A percentile compares a stretch with the other conserved stretches of the same genome.
Evolutionary conservation across 2,888 invertebrate species (phyloP).

Genomic region (Cistogaster globosa): DNA sequence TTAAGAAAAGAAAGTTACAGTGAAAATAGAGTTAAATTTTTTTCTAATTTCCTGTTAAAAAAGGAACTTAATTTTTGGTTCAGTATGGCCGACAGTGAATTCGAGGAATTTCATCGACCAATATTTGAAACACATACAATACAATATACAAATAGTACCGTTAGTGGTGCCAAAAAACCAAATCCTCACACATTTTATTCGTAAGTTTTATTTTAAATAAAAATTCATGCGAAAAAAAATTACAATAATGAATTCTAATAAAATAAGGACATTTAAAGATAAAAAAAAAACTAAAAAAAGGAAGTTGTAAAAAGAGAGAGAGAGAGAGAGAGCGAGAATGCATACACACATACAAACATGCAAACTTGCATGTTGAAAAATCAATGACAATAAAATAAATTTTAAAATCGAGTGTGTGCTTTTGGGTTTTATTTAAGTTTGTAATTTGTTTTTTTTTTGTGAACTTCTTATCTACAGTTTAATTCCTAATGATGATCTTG

Average conservation of each 20-base stretch:
- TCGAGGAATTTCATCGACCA: constrained; percentile 93
- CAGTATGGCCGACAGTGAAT: constrained; percentile 95
- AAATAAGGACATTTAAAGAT: constrained; percentile 45
- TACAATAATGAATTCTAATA: not conserved
- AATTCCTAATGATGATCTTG: constrained; percentile 92
- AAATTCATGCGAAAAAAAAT: not conserved
- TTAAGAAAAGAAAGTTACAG: not conserved
- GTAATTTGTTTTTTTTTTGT: constrained; percentile 6
- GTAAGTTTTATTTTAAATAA: constrained; percentile 86
- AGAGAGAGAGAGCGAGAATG: not conserved
- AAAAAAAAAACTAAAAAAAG: constrained; percentile 11
- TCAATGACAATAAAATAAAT: constrained; percentile 58
- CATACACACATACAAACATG: constrained; percentile 8
- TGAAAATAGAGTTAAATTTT: not conserved
- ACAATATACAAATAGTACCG: constrained; percentile 81
- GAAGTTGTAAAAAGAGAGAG: not conserved
- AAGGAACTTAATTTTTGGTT: constrained; percentile 9
- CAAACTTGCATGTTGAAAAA: constrained; percentile 55
- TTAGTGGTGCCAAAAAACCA: constrained; percentile 74
- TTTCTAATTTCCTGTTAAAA: not conserved
- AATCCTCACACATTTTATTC: constrained; percentile 92
- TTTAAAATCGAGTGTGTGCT: constrained; percentile 30
- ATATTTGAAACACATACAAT: constrained; percentile 87
- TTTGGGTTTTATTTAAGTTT: not conserved
- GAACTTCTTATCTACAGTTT: constrained; percentile 85